phyloP scores from a whole-genome alignment of 1,140 invertebrate genomes.

The Drosophila lini region DNA sequence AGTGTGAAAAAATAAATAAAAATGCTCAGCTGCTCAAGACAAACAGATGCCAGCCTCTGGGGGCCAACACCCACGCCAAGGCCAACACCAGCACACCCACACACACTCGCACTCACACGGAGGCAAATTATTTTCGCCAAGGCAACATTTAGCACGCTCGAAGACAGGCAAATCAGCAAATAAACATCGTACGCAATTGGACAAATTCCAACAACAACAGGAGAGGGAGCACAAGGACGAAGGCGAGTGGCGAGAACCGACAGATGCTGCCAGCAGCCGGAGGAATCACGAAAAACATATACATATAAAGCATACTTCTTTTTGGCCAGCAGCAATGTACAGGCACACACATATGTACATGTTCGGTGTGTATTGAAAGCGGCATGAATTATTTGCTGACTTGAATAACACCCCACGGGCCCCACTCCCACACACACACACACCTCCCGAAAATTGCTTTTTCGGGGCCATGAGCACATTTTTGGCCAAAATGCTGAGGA shows the following conservation, averaged over 20 bases:
- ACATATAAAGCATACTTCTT: slow-evolving; percentile 31
- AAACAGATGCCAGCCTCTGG: slow-evolving; percentile 58
- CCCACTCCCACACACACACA: no score
- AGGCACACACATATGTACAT: neutral
- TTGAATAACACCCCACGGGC: slow-evolving; percentile 8
- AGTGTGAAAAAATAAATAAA: slow-evolving; percentile 77
- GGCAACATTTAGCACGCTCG: slow-evolving; percentile 77
- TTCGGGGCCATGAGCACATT: slow-evolving; percentile 26
- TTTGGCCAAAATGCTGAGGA: slow-evolving; percentile 36
- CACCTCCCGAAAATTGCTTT: slow-evolving; percentile 18
- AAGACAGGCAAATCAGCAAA: slow-evolving; percentile 77
- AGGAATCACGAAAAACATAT: slow-evolving; percentile 40
- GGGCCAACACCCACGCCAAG: slow-evolving; percentile 17
- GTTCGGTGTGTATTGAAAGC: slow-evolving; percentile 35
- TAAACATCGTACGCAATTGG: slow-evolving; percentile 71
- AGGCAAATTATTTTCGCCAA: slow-evolving; percentile 75
- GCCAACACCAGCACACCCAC: neutral
- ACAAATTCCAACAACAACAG: slow-evolving; percentile 68
- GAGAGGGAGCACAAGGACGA: slow-evolving; percentile 7
- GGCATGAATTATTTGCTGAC: slow-evolving; percentile 53
- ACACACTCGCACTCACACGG: slow-evolving; percentile 8
- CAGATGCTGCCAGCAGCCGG: slow-evolving; percentile 51
- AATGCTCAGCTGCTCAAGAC: slow-evolving; percentile 68
- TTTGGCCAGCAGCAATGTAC: slow-evolving; percentile 41
- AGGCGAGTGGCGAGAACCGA: slow-evolving; percentile 22